Percentiles rank a stretch among this genome's conserved stretches.
Evolutionary conservation across 2,113 vertebrate genomes (phyloP).

Genomic region (Microcebus lehilahytsara): DNA sequence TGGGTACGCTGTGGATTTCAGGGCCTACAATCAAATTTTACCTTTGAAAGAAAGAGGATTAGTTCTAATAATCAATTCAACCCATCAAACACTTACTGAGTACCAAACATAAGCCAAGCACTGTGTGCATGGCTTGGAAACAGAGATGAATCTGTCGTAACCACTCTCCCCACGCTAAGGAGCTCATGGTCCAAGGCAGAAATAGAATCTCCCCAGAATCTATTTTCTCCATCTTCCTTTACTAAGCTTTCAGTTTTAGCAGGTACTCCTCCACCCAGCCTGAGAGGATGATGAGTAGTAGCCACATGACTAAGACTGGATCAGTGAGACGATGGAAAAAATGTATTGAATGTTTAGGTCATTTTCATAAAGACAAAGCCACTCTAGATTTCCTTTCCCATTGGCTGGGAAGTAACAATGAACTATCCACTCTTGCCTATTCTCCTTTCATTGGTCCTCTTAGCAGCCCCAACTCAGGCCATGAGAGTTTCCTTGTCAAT

Average conservation of each 20-base stretch:
- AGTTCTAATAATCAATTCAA: neutral
- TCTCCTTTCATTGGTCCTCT: neutral
- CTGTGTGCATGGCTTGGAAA: neutral
- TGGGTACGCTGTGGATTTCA: neutral
- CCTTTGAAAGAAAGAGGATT: neutral
- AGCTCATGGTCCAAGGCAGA: neutral
- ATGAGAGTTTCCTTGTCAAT: neutral
- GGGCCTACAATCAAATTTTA: neutral
- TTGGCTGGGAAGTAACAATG: neutral
- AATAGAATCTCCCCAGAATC: neutral
- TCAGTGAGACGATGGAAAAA: neutral
- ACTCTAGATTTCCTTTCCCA: neutral
- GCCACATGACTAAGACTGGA: neutral
- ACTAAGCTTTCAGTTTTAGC: neutral
- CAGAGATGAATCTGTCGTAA: neutral
- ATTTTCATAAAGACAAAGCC: neutral
- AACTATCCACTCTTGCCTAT: neutral
- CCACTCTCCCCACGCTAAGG: fast-evolving
- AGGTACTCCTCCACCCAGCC: neutral
- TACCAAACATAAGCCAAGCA: neutral
- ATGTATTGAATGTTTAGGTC: neutral
- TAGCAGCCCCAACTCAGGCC: neutral
- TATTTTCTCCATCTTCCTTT: neutral
- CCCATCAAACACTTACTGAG: neutral
- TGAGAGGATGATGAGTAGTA: neutral